Evolutionary conservation across 2,113 vertebrate genomes (phyloP).

Genomic region (Phalacrocorax pelagicus): DNA sequence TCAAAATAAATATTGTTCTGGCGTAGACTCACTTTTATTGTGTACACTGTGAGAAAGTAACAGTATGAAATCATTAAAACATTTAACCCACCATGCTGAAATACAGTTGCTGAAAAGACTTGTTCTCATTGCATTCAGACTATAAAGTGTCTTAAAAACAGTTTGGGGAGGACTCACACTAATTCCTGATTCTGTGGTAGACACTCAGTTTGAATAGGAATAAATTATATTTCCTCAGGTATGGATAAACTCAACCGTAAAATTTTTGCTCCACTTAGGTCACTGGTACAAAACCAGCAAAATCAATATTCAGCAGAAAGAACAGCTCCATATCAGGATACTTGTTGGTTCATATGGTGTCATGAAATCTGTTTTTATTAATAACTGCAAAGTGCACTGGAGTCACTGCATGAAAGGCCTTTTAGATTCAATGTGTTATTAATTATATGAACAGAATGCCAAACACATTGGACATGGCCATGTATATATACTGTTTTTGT

Average conservation of each 20-base stretch:
- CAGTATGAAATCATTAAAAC: constrained; percentile 43
- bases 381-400: background rate
- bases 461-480: background rate
- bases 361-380: background rate
- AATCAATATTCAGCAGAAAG: background rate
- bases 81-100: constrained; percentile 26
- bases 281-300: background rate
- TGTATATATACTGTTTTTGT: background rate
- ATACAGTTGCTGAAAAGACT: background rate
- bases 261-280: background rate
- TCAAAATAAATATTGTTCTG: constrained; percentile 57
- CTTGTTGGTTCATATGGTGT: background rate
- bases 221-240: background rate
- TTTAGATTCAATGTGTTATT: background rate
- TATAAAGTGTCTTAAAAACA: constrained; percentile 2
- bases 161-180: background rate
- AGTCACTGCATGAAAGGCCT: background rate
- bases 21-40: constrained; percentile 17
- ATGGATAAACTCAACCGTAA: background rate
- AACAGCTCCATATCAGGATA: background rate
- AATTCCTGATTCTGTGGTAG: background rate
- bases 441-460: background rate
- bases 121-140: background rate
- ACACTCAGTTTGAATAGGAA: background rate
- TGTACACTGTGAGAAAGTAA: background rate